Evolutionary conservation across 2,113 vertebrate species (phyloP).

Genomic region (Microcebus ravelobensis): DNA sequence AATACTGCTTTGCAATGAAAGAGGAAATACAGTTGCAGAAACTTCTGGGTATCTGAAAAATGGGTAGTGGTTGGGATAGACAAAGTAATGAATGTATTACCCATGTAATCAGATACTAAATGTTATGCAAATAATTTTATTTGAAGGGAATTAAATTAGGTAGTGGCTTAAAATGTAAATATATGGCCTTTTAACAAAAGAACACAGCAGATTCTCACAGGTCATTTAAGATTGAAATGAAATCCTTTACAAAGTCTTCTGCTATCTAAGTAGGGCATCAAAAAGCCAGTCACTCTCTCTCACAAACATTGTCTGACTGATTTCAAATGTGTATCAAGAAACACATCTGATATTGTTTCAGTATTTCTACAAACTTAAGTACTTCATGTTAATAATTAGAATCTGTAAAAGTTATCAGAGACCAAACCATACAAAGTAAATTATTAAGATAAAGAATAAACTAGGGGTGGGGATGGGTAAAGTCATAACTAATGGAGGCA

Average conservation of each 20-base stretch:
- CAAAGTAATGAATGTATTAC: background rate
- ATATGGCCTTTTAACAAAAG: background rate
- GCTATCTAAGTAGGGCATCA: background rate
- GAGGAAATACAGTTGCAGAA: background rate
- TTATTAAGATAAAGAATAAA: constrained; percentile 49
- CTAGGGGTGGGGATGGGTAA: background rate
- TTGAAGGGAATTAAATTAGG: background rate
- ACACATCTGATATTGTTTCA: background rate
- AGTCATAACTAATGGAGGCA: no score
- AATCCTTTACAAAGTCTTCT: background rate
- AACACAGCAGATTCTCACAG: background rate
- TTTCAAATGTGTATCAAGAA: background rate
- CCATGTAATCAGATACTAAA: background rate
- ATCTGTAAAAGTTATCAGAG: background rate
- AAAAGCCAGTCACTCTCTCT: background rate
- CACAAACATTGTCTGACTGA: background rate
- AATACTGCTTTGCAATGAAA: background rate
- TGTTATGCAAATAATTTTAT: background rate
- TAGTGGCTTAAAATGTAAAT: background rate
- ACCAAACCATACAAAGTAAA: background rate
- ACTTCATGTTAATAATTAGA: background rate
- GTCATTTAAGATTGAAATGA: background rate
- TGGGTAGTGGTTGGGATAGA: background rate
- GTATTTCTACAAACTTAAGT: background rate
- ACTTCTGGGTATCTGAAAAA: background rate